These are phyloP conservation scores for Listronotus bonariensis DNA, from an alignment of 1,140 invertebrate species.

Conservation along the genomic window DNA sequence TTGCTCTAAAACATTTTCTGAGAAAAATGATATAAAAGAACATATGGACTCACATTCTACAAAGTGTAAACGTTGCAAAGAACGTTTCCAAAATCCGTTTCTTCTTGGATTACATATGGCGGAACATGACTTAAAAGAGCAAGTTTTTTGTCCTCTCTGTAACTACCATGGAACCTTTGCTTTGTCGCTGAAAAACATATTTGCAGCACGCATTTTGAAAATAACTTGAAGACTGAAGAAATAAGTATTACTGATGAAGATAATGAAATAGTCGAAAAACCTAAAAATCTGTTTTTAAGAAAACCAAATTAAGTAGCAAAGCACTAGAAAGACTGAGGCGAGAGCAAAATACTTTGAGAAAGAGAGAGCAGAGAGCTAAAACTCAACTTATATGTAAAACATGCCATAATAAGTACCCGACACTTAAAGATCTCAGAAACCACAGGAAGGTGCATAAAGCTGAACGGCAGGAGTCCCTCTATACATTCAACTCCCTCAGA, in stretches of 20 bases:
- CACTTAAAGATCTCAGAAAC: slow-evolving; percentile 21
- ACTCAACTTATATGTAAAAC: slow-evolving; percentile 18
- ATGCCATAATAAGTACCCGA: slow-evolving; percentile 13
- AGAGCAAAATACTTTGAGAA: slow-evolving; percentile 11
- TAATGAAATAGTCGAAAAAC: neutral
- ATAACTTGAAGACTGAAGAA: neutral
- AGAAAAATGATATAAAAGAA: slow-evolving; percentile 7
- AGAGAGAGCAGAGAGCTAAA: slow-evolving; percentile 7
- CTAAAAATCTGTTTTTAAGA: neutral
- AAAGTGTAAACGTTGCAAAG: slow-evolving; percentile 11
- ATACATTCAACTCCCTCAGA: slow-evolving; percentile 16
- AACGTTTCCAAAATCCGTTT: slow-evolving; percentile 20
- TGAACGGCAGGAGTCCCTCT: slow-evolving; percentile 12
- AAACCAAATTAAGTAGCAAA: slow-evolving; percentile 2
- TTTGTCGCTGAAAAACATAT: slow-evolving; percentile 21
- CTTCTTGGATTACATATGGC: slow-evolving; percentile 33
- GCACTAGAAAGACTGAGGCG: neutral
- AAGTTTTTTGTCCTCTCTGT: slow-evolving; percentile 25
- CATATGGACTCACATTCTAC: slow-evolving; percentile 16
- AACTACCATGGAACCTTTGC: slow-evolving; percentile 19
- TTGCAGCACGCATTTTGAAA: slow-evolving; percentile 12
- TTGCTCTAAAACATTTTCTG: slow-evolving; percentile 8
- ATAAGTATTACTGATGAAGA: neutral
- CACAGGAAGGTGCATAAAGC: slow-evolving; percentile 29
- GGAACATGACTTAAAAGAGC: slow-evolving; percentile 35